phyloP scores from a whole-genome alignment of 1,140 invertebrate genomes.

The Asobara japonica region DNA sequence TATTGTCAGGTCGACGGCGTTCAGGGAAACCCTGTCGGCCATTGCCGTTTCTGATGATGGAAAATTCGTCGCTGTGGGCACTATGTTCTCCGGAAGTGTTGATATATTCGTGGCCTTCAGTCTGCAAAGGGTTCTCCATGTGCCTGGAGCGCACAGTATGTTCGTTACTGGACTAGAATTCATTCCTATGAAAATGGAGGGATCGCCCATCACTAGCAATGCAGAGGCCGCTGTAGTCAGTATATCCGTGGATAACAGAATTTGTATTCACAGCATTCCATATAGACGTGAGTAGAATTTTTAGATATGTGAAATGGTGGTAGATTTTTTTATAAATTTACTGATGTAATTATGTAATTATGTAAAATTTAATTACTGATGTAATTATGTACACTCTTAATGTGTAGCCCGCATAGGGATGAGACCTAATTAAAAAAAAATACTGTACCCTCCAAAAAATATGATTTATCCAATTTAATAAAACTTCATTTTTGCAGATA shows the following conservation, averaged over 20 bases:
- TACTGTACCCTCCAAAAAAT: no score
- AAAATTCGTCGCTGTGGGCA: conserved; percentile 89
- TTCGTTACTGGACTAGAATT: conserved; percentile 95
- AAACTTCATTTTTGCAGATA: conserved; percentile 75
- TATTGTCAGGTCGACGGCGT: conserved; percentile 67
- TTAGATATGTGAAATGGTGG: not conserved
- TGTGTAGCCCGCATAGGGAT: no score
- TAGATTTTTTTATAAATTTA: not conserved
- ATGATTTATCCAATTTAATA: no score
- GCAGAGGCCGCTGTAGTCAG: conserved; percentile 89
- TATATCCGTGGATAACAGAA: conserved; percentile 94
- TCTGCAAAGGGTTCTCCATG: conserved; percentile 85
- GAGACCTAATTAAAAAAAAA: no score
- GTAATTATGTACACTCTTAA: no score
- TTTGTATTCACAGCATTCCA: conserved; percentile 89
- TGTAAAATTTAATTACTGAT: no score
- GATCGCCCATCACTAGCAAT: conserved; percentile 74
- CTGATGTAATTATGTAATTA: no score
- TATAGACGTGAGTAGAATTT: conserved; percentile 76
- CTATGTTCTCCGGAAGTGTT: conserved; percentile 91
- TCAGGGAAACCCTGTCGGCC: conserved; percentile 82
- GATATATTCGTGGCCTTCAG: conserved; percentile 92
- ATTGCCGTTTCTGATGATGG: conserved; percentile 91
- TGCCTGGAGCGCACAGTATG: conserved; percentile 88
- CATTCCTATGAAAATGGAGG: conserved; percentile 76